Conservation (phyloP, 1,140 invertebrate genomes). For the Drosophila tristis region DNA sequence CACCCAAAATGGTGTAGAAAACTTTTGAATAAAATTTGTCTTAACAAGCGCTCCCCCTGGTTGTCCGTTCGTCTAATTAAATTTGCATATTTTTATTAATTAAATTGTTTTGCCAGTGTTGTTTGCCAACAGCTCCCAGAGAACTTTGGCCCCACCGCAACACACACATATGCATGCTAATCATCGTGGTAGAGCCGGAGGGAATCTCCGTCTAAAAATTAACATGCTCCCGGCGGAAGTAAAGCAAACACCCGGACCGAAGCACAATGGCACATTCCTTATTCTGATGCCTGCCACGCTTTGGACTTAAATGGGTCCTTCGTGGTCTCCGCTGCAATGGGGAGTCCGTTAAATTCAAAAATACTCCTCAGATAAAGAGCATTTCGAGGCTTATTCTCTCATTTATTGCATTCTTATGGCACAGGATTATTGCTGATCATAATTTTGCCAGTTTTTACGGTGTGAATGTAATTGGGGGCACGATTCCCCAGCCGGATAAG, state of each 20-base stretch:
- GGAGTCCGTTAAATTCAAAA: conserved; percentile 21
- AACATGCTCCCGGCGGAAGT: conserved; percentile 37
- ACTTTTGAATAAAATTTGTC: conserved; percentile 37
- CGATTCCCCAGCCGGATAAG: conserved; percentile 46
- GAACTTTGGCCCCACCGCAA: conserved; percentile 14
- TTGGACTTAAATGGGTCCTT: conserved; percentile 16
- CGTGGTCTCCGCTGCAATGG: conserved; percentile 9
- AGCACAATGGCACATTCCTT: conserved; percentile 46
- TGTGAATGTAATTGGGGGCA: conserved; percentile 55
- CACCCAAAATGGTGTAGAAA: conserved; percentile 26
- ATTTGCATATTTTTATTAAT: conserved; percentile 82
- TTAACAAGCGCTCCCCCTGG: conserved; percentile 13
- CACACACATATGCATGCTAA: conserved; percentile 33
- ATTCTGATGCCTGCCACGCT: conserved; percentile 47
- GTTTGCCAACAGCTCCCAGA: conserved; percentile 48
- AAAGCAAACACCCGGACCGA: conserved; percentile 27
- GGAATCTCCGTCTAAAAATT: conserved; percentile 50
- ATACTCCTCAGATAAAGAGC: not conserved
- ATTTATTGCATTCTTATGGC: conserved; percentile 51
- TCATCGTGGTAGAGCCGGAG: conserved; percentile 24
- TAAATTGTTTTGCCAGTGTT: conserved; percentile 74
- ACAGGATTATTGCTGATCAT: conserved; percentile 1
- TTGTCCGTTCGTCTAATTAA: conserved; percentile 53
- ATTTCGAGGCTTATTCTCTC: conserved; percentile 23
- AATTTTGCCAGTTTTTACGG: conserved; percentile 26